Evolutionary conservation across 2,113 vertebrate genomes (phyloP), one percentile per base, ranked within the genome.

Genomic region (Arothron firmamentum): DNA sequence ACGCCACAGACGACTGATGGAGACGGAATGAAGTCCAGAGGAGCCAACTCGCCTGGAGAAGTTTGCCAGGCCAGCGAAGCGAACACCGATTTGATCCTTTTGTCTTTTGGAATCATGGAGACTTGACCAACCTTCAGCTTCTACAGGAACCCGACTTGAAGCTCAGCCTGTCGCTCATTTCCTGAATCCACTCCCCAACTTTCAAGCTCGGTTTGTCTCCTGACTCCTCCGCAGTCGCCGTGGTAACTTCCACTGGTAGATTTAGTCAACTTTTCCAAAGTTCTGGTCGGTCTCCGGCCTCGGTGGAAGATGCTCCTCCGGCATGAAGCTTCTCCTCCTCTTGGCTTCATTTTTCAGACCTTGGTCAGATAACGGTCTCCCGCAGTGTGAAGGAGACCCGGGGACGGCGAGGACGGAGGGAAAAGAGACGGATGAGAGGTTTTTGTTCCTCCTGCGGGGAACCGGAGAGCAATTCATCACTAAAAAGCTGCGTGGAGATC

Each of bases 271-370:
- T 38, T 38, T 38, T 38, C 34, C 34, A 38, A 48, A 48, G n/a
- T n/a, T 16, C 50, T 23, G 20, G 51, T 55, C 43, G 13, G 50
- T 18, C 6, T 1, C 25, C 75, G 55, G 69, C 78, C 63, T 73
- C 70, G 60, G 3, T 62, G 77, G 76, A 81, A 72, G 83, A 79
- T 80, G 79, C 75, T 80, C 66, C 16, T 72, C 57, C 74, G 25
- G 76, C 62, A 2, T 46, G 78, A 79, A 47, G 63, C 70, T 19
- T 42, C 48, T 67, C 77, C 69, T 54, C 75, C 81, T 81, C 78
- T 84, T 71, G 81, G 78, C 77, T 84, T 62, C 80, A 82, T 86
- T 86, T 83, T 50, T 85, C 72, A 78, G 65, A 54, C 71, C 59
- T 74, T 86, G 77, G 82, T 88, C 71, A 83, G 62, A 75, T 67